Evolutionary conservation across 2,113 vertebrate species (phyloP).

Genomic region (Dolichallabes microphthalmus): DNA sequence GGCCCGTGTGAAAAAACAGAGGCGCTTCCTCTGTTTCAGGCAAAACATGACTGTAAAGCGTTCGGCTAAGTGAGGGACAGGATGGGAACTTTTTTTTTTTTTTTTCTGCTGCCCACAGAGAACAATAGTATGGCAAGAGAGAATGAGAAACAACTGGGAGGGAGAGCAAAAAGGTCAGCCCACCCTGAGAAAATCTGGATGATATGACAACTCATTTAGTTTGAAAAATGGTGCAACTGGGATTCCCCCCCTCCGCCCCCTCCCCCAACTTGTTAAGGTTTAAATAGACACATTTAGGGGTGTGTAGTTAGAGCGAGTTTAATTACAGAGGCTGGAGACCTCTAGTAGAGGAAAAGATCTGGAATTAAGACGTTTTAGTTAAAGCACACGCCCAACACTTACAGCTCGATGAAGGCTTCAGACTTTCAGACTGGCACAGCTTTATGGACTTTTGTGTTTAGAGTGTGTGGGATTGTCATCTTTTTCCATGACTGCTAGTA

Average conservation of each 20-base stretch:
- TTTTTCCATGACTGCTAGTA: slow-evolving; percentile 35
- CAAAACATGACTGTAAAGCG: slow-evolving; percentile 44
- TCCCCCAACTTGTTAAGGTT: background rate
- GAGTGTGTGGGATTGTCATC: slow-evolving; percentile 31
- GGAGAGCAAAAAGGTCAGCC: slow-evolving; percentile 32
- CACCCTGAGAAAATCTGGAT: slow-evolving; percentile 15
- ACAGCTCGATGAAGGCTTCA: slow-evolving; percentile 20
- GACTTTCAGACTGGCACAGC: background rate
- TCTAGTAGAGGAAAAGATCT: slow-evolving; percentile 22
- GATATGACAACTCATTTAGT: slow-evolving; percentile 24
- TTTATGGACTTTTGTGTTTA: slow-evolving; percentile 3
- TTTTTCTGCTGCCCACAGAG: slow-evolving; percentile 21
- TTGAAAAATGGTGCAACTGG: background rate
- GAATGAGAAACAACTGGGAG: slow-evolving; percentile 27
- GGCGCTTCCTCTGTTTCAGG: slow-evolving; percentile 11
- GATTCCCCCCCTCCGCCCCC: too few relatives aligned
- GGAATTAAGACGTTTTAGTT: slow-evolving; percentile 32
- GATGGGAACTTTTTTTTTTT: slow-evolving; percentile 10
- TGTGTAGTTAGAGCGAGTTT: slow-evolving; percentile 7
- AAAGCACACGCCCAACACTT: slow-evolving; percentile 22
- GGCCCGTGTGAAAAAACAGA: background rate
- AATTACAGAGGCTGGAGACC: slow-evolving; percentile 33
- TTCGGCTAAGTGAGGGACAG: slow-evolving; percentile 29
- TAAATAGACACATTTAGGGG: background rate
- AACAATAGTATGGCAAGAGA: slow-evolving; percentile 31